These are phyloP conservation scores for Hoplias malabaricus DNA, from an alignment of 2,113 vertebrate species.

Conservation along the genomic window DNA sequence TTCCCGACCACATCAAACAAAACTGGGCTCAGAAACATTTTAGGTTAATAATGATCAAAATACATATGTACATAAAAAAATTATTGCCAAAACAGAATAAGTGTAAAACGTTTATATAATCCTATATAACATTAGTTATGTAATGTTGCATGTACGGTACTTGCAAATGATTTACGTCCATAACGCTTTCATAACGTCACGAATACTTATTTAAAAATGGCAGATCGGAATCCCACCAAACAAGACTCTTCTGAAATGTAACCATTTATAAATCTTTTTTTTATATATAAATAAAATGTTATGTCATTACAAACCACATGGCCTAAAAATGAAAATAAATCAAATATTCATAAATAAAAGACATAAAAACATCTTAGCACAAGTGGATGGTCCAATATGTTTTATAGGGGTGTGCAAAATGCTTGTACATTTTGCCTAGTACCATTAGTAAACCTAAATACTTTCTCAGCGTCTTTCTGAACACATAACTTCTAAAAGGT, in stretches of 20 bases:
- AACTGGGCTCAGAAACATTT: conserved; percentile 79
- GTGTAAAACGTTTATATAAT: conserved; percentile 57
- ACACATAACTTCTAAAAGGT: neutral
- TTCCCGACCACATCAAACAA: conserved; percentile 79
- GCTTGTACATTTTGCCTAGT: conserved; percentile 30
- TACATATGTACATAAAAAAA: conserved; percentile 80
- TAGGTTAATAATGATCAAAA: conserved; percentile 82
- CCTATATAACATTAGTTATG: conserved; percentile 69
- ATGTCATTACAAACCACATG: conserved; percentile 36
- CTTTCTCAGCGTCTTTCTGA: conserved; percentile 16
- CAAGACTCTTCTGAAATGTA: conserved; percentile 27
- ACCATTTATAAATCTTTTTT: conserved; percentile 41
- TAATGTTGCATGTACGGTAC: conserved; percentile 72
- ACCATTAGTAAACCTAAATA: conserved; percentile 47
- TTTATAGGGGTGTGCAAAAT: conserved; percentile 40
- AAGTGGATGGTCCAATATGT: conserved; percentile 37
- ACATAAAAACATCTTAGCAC: conserved; percentile 40
- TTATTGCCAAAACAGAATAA: conserved; percentile 73
- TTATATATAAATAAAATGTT: conserved; percentile 51
- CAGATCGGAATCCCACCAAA: conserved; percentile 17
- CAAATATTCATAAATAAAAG: conserved; percentile 51
- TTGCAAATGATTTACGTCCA: conserved; percentile 73
- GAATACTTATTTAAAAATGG: conserved; percentile 31
- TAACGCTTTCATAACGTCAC: conserved; percentile 24
- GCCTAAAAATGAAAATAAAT: conserved; percentile 28